These are phyloP conservation scores for Macrosteles quadrilineatus DNA, from an alignment of 1,140 invertebrate species.

Conservation along the genomic window DNA sequence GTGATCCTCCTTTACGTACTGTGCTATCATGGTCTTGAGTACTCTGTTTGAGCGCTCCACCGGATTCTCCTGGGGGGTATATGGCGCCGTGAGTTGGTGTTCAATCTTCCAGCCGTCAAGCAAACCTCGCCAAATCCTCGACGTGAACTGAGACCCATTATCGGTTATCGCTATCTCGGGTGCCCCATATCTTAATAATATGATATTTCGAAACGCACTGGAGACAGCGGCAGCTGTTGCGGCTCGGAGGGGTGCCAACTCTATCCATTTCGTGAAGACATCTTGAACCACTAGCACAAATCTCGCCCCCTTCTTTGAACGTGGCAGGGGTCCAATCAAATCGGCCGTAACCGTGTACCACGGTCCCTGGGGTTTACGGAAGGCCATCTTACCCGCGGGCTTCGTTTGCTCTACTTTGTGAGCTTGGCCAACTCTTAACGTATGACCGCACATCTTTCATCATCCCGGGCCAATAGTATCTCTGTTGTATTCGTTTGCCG, in stretches of 20 bases:
- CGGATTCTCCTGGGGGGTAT: too few relatives aligned
- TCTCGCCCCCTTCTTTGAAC: slow-evolving; percentile 43
- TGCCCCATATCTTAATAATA: slow-evolving; percentile 24
- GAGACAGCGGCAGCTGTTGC: slow-evolving; percentile 38
- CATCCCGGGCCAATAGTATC: slow-evolving; percentile 45
- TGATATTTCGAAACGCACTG: not conserved
- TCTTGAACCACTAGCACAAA: slow-evolving; percentile 49
- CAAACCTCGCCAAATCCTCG: too few relatives aligned
- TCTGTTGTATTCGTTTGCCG: slow-evolving; percentile 14
- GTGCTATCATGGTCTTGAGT: slow-evolving; percentile 49
- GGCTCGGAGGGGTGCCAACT: slow-evolving; percentile 42
- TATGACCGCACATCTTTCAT: slow-evolving; percentile 38
- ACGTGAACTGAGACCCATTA: too few relatives aligned
- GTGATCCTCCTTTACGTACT: slow-evolving; percentile 47
- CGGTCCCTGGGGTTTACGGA: slow-evolving; percentile 42
- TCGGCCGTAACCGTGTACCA: too few relatives aligned
- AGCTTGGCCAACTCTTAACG: slow-evolving; percentile 41
- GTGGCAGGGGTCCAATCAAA: too few relatives aligned
- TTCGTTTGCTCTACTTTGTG: slow-evolving; percentile 41
- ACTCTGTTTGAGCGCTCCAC: too few relatives aligned
- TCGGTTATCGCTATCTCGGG: slow-evolving; percentile 9
- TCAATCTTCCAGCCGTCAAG: too few relatives aligned
- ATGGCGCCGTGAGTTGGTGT: too few relatives aligned
- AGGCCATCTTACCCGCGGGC: slow-evolving; percentile 46
- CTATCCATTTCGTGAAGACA: slow-evolving; percentile 49